These are phyloP conservation scores for Cherax destructor DNA, from an alignment of 1,140 invertebrate genomes.

Conservation along the genomic window DNA sequence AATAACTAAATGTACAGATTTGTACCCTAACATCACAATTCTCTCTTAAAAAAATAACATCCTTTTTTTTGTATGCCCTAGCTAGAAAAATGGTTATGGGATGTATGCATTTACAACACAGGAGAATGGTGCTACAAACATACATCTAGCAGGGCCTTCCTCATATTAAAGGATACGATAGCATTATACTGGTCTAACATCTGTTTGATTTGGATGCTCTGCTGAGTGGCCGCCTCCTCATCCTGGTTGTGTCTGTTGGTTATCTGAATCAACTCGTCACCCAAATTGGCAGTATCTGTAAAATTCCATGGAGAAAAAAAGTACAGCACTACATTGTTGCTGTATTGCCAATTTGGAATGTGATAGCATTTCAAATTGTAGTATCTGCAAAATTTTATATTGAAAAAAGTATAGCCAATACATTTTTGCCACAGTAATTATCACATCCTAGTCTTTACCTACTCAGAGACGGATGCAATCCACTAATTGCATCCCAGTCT, in stretches of 20 bases:
- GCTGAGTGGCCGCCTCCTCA: conserved; percentile 34
- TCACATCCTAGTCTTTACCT: no score
- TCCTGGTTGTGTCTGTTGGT: conserved; percentile 12
- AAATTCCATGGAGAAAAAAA: background rate
- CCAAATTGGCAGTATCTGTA: conserved; percentile 43
- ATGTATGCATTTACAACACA: background rate
- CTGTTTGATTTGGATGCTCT: conserved; percentile 41
- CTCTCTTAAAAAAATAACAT: background rate
- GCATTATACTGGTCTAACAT: conserved; percentile 52
- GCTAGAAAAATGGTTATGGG: background rate
- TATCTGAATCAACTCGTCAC: conserved; percentile 34
- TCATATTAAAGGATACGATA: conserved; percentile 62
- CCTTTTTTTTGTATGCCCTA: background rate
- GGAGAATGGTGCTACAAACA: conserved; percentile 10
- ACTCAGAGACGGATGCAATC: no score
- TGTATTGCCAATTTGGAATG: no score
- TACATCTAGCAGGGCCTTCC: conserved; percentile 4
- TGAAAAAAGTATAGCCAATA: no score
- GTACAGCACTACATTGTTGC: no score
- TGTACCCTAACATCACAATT: conserved; percentile 5
- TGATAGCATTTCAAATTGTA: no score
- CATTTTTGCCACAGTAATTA: no score
- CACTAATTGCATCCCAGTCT: no score
- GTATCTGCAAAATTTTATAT: no score
- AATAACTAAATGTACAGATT: background rate